These are phyloP conservation scores for Ornithoptera priamus DNA, from an alignment of 2,888 invertebrate genomes.

Conservation along the genomic window DNA sequence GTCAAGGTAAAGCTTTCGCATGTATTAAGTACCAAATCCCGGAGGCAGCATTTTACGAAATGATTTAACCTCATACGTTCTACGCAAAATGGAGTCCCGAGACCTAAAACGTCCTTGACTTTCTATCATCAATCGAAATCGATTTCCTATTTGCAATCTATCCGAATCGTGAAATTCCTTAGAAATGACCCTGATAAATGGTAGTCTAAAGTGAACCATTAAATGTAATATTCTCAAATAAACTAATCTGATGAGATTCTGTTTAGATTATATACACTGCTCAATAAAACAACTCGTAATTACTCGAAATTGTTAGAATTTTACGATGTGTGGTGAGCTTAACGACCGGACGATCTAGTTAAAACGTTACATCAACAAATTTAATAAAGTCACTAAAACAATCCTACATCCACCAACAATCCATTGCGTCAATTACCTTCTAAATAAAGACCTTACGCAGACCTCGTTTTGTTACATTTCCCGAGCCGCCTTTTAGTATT, in stretches of 20 bases:
- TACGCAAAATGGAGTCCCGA: no score
- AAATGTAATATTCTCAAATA: background rate
- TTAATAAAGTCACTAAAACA: background rate
- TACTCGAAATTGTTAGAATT: slow-evolving; percentile 2
- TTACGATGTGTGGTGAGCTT: slow-evolving; percentile 1
- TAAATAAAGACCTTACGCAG: background rate
- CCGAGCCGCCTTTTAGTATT: background rate
- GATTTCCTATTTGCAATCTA: no score
- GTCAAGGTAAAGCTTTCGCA: no score
- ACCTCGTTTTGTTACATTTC: background rate
- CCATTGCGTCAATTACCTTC: background rate
- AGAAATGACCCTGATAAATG: no score
- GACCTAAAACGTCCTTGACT: no score
- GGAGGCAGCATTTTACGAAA: no score
- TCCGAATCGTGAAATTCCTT: no score
- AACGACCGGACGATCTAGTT: slow-evolving; percentile 2
- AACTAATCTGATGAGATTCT: background rate
- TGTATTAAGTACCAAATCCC: no score
- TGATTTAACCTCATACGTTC: no score
- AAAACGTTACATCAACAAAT: background rate
- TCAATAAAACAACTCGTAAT: background rate
- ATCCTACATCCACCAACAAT: no score
- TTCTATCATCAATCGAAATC: no score
- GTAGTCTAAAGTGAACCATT: background rate
- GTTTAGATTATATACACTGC: background rate